Conservation (phyloP, 2,113 vertebrate genomes). For the Sarotherodon lohbergeri region DNA sequence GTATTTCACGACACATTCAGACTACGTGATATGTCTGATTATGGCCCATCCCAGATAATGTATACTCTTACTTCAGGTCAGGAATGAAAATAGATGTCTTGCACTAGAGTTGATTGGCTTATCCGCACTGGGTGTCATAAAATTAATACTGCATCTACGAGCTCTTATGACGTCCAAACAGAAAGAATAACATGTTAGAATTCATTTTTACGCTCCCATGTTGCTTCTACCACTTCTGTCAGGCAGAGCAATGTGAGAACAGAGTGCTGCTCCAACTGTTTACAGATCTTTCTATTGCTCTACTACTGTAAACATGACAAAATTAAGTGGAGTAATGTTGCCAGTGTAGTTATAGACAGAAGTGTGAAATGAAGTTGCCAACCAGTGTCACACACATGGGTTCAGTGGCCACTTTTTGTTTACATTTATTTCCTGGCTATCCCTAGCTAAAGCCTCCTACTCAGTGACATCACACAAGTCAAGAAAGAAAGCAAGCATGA, state of each 20-base stretch:
- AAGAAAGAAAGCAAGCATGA: background rate
- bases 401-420: background rate
- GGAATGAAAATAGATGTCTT: background rate
- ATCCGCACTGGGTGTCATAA: background rate
- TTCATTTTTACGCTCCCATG: background rate
- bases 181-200: background rate
- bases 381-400: background rate
- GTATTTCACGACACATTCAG: background rate
- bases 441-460: background rate
- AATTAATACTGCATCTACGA: background rate
- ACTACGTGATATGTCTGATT: background rate
- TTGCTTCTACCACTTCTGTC: background rate
- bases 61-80: background rate
- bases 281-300: background rate
- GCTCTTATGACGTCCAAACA: background rate
- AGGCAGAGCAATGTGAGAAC: background rate
- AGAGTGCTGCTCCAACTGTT: background rate
- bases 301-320: background rate
- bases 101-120: background rate
- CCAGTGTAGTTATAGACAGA: background rate
- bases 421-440: background rate
- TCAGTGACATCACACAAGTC: background rate
- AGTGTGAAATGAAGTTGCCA: background rate
- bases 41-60: background rate
- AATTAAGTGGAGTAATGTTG: background rate